These are phyloP conservation scores for Drosophila ogumai DNA, from an alignment of 1,140 invertebrate species.

Conservation along the genomic window DNA sequence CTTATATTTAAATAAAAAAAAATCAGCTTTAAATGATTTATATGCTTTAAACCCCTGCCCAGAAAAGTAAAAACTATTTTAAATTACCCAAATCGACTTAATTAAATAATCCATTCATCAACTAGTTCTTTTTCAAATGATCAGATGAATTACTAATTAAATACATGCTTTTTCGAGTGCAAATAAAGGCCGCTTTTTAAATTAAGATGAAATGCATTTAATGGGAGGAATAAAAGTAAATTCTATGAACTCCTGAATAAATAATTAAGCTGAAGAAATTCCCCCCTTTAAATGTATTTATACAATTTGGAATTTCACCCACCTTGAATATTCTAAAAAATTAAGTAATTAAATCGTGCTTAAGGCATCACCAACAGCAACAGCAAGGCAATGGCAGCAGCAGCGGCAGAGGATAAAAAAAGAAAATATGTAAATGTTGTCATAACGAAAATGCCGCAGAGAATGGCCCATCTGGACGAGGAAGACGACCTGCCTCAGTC, in stretches of 20 bases:
- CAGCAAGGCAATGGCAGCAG: conserved; percentile 12
- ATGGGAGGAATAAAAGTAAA: neutral
- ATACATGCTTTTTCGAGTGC: neutral
- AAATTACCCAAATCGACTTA: neutral
- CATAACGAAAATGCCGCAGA: conserved; percentile 55
- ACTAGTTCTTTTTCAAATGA: neutral
- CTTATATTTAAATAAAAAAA: neutral
- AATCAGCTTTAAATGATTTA: neutral
- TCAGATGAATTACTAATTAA: conserved; percentile 8
- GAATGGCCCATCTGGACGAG: conserved; percentile 48
- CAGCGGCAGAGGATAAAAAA: conserved; percentile 25
- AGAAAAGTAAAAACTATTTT: neutral
- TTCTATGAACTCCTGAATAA: conserved; percentile 6
- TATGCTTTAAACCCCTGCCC: neutral
- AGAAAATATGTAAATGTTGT: conserved; percentile 52
- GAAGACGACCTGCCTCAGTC: conserved; percentile 36
- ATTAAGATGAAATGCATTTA: neutral
- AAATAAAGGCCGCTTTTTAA: neutral
- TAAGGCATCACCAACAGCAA: conserved; percentile 20
- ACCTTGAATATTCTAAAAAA: conserved; percentile 38
- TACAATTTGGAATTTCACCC: conserved; percentile 15
- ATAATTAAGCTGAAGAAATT: conserved; percentile 3
- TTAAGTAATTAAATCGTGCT: conserved; percentile 49
- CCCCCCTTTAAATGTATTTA: conserved; percentile 16
- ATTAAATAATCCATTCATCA: neutral